phyloP scores from a whole-genome alignment of 2,888 invertebrate genomes.

The Holacanthella duospinosa region DNA sequence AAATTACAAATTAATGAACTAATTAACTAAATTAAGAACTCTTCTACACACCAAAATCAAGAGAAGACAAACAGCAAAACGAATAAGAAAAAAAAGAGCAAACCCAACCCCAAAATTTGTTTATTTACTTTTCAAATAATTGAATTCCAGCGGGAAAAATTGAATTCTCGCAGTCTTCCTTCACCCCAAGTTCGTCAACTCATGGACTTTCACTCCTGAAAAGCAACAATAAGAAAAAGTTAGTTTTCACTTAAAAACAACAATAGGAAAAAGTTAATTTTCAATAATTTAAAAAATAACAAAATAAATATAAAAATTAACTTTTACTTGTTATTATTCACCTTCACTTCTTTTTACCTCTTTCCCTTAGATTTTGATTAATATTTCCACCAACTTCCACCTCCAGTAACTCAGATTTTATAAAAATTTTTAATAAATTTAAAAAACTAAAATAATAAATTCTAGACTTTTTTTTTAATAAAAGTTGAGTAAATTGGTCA shows the following conservation, averaged over 20 bases:
- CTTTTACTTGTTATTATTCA: no score
- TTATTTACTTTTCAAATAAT: background rate
- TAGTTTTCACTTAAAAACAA: background rate
- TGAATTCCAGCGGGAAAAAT: background rate
- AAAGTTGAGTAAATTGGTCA: background rate
- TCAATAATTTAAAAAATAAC: no score
- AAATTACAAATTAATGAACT: background rate
- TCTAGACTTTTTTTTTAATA: background rate
- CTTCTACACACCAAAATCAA: background rate
- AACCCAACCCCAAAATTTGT: slow-evolving; percentile 1
- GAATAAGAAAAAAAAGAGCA: no score
- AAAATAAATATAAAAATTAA: no score
- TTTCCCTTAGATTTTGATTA: background rate
- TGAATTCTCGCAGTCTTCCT: background rate
- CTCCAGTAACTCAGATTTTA: background rate
- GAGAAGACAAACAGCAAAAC: no score
- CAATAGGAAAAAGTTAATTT: background rate
- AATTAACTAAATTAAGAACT: no score
- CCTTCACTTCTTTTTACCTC: no score
- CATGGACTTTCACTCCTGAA: slow-evolving; percentile 4
- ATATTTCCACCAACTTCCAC: background rate
- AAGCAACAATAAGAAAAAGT: background rate
- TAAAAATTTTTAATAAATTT: slow-evolving; percentile 6
- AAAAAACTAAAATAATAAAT: no score
- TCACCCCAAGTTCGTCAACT: no score